A percentile compares a stretch with the other conserved stretches of the same genome.
phyloP scores from a whole-genome alignment of 2,113 vertebrate genomes.

The Atractosteus spatula region DNA sequence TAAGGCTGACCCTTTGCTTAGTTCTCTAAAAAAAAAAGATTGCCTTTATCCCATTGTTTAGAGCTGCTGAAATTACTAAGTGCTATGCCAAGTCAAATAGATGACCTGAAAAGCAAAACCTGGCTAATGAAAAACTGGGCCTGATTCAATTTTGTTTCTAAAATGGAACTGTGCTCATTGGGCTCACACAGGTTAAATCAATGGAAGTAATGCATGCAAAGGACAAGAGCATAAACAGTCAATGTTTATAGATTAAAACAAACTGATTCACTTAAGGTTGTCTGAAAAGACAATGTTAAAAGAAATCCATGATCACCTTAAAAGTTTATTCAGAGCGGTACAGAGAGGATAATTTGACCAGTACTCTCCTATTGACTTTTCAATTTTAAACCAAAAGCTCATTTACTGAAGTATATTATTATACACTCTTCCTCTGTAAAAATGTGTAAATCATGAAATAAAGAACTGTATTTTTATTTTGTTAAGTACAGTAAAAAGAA shows the following conservation, averaged over 20 bases:
- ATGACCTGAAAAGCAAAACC: neutral
- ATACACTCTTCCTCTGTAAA: too few relatives aligned
- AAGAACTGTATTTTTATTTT: too few relatives aligned
- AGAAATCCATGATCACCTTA: constrained; percentile 10
- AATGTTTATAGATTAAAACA: constrained; percentile 8
- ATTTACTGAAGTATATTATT: neutral
- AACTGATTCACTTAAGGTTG: neutral
- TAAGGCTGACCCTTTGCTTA: neutral
- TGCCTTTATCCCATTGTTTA: neutral
- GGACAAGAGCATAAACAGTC: neutral
- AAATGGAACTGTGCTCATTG: neutral
- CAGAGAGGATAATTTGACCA: neutral
- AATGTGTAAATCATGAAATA: too few relatives aligned
- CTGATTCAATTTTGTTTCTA: too few relatives aligned
- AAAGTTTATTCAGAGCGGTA: neutral
- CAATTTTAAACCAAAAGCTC: neutral
- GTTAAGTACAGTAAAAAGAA: too few relatives aligned
- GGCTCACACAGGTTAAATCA: neutral
- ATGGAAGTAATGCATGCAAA: neutral
- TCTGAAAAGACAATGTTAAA: constrained; percentile 6
- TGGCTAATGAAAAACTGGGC: neutral
- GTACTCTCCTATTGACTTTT: neutral
- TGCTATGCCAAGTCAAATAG: neutral
- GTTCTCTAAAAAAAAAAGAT: constrained; percentile 1
- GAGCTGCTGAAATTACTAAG: neutral